A percentile compares a stretch with the other conserved stretches of the same genome.
phyloP scores from a whole-genome alignment of 2,888 invertebrate genomes.

The Oasisia sp. region DNA sequence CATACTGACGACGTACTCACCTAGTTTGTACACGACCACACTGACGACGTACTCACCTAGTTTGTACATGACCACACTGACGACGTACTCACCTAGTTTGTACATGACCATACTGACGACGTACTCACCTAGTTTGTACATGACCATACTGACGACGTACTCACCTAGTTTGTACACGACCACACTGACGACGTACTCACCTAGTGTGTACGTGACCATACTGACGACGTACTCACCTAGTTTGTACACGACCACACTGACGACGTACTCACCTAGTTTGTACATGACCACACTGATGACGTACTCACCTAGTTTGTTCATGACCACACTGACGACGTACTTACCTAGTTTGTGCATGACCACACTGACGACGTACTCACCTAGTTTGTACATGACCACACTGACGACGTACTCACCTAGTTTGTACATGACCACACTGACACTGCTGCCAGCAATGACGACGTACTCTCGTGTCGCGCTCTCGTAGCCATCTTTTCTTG shows the following conservation, averaged over 20 bases:
- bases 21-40: no score
- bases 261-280: neutral
- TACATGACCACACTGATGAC: neutral
- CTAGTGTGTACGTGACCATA: neutral
- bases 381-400: neutral
- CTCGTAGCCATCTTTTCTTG: neutral
- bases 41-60: no score
- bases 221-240: neutral
- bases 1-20: no score
- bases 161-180: no score
- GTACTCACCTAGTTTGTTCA: neutral
- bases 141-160: no score
- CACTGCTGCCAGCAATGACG: neutral
- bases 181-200: neutral
- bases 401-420: neutral
- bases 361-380: neutral
- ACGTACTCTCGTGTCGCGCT: neutral
- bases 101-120: no score
- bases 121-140: no score
- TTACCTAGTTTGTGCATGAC: neutral
- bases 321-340: neutral
- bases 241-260: neutral
- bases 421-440: constrained; percentile 17
- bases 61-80: no score
- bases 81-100: no score